Percentiles rank a stretch among this genome's conserved stretches.
Conservation (phyloP, 2,113 vertebrate genomes). For the Apeltes quadracus region DNA sequence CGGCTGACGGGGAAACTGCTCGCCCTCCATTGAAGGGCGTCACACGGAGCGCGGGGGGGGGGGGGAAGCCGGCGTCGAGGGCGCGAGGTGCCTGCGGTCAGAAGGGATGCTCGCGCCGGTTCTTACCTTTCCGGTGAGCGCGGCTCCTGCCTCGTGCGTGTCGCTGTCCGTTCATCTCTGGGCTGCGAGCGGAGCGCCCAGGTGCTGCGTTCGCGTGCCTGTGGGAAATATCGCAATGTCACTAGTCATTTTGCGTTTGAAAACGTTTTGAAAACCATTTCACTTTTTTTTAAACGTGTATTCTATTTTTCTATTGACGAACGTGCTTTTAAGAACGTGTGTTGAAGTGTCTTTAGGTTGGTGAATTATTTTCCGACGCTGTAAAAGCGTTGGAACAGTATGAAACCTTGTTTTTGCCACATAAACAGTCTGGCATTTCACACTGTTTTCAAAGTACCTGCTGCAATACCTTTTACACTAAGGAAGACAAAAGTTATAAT, state of each 20-base stretch:
- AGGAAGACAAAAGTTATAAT: not conserved
- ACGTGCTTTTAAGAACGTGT: not conserved
- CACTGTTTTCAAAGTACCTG: not conserved
- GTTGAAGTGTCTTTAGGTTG: no score
- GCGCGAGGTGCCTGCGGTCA: not conserved
- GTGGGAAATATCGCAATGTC: not conserved
- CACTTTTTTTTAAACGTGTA: not conserved
- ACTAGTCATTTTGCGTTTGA: not conserved
- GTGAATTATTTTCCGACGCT: not conserved
- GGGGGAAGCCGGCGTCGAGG: accelerated
- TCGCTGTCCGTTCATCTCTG: slow-evolving; percentile 45
- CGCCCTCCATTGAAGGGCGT: not conserved
- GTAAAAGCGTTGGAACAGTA: not conserved
- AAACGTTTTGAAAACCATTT: no score
- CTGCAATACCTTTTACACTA: not conserved
- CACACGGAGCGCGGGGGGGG: not conserved
- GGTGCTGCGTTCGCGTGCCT: slow-evolving; percentile 35
- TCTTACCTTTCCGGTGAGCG: slow-evolving; percentile 40
- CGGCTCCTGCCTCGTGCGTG: slow-evolving; percentile 46
- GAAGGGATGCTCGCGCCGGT: slow-evolving; percentile 56
- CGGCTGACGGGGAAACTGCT: slow-evolving; percentile 31
- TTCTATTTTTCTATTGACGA: not conserved
- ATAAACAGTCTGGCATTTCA: not conserved
- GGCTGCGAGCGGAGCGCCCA: slow-evolving; percentile 53
- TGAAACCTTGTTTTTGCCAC: not conserved